Percentiles rank a stretch among this genome's conserved stretches.
Evolutionary conservation across 2,797 vertebrate species (phyloP).

Genomic region (Halcyon leucocephala): DNA sequence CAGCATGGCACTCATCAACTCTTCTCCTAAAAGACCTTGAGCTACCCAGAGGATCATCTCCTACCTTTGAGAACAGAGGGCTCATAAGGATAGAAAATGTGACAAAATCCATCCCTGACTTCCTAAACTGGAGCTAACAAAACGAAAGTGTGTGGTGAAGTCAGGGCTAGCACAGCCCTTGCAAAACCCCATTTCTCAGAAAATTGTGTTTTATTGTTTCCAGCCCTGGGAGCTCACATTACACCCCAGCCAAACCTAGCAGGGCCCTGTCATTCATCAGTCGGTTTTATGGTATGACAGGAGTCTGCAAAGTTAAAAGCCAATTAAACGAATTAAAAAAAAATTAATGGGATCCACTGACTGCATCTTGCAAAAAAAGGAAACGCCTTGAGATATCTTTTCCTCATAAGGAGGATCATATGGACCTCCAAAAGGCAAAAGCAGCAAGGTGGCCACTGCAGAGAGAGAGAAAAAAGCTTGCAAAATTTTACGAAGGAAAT

Average conservation of each 20-base stretch:
- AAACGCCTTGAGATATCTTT: slow-evolving; percentile 12
- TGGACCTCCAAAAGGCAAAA: background rate
- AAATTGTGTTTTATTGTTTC: slow-evolving; percentile 71
- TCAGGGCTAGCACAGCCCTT: background rate
- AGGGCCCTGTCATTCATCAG: slow-evolving; percentile 46
- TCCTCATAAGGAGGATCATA: background rate
- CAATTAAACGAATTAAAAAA: slow-evolving; percentile 28
- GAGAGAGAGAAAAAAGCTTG: background rate
- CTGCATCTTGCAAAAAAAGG: background rate
- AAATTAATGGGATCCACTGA: background rate
- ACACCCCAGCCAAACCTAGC: slow-evolving; percentile 1
- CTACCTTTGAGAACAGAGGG: background rate
- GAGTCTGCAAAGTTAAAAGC: slow-evolving; percentile 28
- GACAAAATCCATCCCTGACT: background rate
- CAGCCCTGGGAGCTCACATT: slow-evolving; percentile 52
- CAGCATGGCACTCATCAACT: fast-evolving
- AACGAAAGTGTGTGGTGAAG: slow-evolving; percentile 1
- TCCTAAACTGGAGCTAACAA: background rate
- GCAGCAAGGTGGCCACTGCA: background rate
- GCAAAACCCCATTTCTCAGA: slow-evolving; percentile 46
- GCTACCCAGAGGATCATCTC: background rate
- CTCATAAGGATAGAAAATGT: background rate
- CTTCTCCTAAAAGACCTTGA: background rate
- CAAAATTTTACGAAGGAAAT: slow-evolving; percentile 35
- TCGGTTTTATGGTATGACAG: background rate